phyloP scores from a whole-genome alignment of 1,140 invertebrate genomes.

The Cylas formicarius region DNA sequence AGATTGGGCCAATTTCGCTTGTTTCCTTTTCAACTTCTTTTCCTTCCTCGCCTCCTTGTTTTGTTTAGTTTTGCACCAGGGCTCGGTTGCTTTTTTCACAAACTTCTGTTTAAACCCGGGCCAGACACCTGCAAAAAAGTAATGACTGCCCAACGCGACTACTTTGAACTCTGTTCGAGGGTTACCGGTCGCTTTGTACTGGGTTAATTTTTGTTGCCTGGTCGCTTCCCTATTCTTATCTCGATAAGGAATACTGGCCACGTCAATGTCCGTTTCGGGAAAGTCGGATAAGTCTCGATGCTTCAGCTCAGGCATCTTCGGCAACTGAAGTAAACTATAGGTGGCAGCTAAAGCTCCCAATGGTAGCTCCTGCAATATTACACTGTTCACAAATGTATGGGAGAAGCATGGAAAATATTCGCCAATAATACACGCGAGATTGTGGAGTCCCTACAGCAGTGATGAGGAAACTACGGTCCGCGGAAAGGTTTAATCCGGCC shows the following conservation, averaged over 20 bases:
- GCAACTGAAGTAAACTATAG: slow-evolving; percentile 85
- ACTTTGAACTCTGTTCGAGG: not conserved
- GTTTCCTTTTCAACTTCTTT: slow-evolving; percentile 53
- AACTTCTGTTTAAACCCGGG: slow-evolving; percentile 58
- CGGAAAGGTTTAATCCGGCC: too few relatives aligned
- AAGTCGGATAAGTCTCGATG: slow-evolving; percentile 61
- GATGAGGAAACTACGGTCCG: too few relatives aligned
- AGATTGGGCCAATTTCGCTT: slow-evolving; percentile 43
- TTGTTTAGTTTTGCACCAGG: slow-evolving; percentile 78
- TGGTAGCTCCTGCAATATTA: slow-evolving; percentile 62
- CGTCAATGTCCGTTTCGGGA: slow-evolving; percentile 57
- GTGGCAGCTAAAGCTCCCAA: slow-evolving; percentile 77
- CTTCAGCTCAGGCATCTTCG: slow-evolving; percentile 92
- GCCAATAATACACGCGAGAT: too few relatives aligned
- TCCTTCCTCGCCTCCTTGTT: slow-evolving; percentile 61
- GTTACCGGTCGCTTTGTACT: slow-evolving; percentile 63
- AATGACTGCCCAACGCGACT: not conserved
- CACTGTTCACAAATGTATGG: not conserved
- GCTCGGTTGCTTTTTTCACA: slow-evolving; percentile 51
- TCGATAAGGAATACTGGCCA: slow-evolving; percentile 72
- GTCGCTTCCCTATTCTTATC: slow-evolving; percentile 72
- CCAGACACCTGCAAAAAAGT: slow-evolving; percentile 48
- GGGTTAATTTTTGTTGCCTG: slow-evolving; percentile 63
- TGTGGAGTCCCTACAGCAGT: too few relatives aligned
- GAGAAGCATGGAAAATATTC: not conserved